Conservation (phyloP, 1,140 invertebrate species). For the Phthorimaea operculella region DNA sequence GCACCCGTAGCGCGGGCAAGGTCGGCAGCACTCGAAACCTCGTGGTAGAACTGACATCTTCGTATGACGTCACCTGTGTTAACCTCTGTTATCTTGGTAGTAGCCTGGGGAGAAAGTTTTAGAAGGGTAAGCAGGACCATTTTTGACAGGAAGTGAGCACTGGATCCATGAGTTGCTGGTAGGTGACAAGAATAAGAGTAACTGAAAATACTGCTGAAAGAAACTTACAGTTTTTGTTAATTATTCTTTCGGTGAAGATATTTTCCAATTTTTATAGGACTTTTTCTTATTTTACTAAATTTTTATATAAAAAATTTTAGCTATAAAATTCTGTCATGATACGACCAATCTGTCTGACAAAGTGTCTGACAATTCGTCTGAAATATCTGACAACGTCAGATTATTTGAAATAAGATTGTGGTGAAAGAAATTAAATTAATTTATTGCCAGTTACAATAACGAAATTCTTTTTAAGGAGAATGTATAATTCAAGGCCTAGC, state of each 20-base stretch:
- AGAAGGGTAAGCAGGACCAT: no score
- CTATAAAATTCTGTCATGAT: background rate
- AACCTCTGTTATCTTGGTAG: background rate
- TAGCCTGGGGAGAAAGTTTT: no score
- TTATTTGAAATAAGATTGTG: background rate
- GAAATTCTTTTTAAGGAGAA: no score
- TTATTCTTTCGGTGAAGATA: background rate
- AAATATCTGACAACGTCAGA: background rate
- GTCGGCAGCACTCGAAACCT: slow-evolving; percentile 37
- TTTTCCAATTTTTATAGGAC: background rate
- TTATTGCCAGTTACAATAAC: background rate
- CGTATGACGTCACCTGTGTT: slow-evolving; percentile 14
- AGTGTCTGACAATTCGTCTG: background rate
- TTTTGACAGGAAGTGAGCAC: no score
- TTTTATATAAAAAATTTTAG: background rate
- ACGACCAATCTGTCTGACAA: no score
- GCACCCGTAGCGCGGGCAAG: slow-evolving; percentile 39
- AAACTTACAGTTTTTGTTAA: background rate
- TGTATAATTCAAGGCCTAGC: no score
- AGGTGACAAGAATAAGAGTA: no score
- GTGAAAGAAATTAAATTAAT: background rate
- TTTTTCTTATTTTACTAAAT: background rate
- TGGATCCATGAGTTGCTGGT: no score
- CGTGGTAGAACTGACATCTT: slow-evolving; percentile 49
- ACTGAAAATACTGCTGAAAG: no score